Percentiles rank a stretch among this genome's conserved stretches.
Conservation (phyloP, 1,140 invertebrate genomes). For the Druon quercuslanigerum region DNA sequence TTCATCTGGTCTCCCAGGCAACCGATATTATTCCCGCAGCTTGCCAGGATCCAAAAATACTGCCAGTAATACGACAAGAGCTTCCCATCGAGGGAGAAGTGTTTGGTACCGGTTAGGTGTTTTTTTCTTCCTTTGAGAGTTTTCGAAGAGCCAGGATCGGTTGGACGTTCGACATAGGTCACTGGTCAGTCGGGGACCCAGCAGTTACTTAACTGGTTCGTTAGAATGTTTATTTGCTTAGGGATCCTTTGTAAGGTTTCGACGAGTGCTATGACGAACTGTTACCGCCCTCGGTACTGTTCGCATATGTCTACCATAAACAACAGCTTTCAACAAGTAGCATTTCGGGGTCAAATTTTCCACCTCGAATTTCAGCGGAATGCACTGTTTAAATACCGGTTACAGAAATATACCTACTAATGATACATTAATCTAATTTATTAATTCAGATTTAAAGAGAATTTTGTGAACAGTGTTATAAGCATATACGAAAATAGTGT, state of each 20-base stretch:
- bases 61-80: conserved; percentile 56
- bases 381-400: no score
- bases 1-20: conserved; percentile 20
- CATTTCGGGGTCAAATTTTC: not conserved
- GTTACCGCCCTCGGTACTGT: conserved; percentile 59
- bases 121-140: conserved; percentile 55
- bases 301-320: conserved; percentile 36
- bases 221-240: conserved; percentile 75
- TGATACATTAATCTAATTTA: no score
- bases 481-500: no score
- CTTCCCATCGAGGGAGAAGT: conserved; percentile 39
- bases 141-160: conserved; percentile 45
- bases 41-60: conserved; percentile 56
- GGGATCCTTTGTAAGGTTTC: conserved; percentile 65
- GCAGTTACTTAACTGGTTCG: conserved; percentile 75
- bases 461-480: no score
- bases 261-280: conserved; percentile 73
- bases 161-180: conserved; percentile 48
- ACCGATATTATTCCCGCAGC: conserved; percentile 65
- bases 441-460: no score
- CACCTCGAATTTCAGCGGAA: no score
- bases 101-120: conserved; percentile 57
- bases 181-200: conserved; percentile 56
- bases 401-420: no score
- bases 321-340: not conserved